Evolutionary conservation across 2,113 vertebrate genomes (phyloP).

Genomic region (Plecturocebus donacophilus): DNA sequence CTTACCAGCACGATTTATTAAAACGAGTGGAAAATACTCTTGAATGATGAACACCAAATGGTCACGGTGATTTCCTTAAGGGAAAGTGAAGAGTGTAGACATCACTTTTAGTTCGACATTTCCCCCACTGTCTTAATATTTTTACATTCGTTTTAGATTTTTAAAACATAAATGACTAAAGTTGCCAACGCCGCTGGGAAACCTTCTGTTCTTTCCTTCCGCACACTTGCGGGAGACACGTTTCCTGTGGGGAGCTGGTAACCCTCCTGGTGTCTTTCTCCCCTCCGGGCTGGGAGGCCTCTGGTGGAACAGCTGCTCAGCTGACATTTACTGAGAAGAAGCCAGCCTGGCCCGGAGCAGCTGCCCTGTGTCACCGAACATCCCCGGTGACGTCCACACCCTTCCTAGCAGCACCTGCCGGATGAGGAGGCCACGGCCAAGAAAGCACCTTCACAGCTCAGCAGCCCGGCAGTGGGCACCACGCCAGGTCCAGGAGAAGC

Average conservation of each 20-base stretch:
- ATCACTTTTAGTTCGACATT: not conserved
- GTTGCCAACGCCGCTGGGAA: not conserved
- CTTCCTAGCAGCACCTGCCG: rapidly evolving
- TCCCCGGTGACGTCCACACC: not conserved
- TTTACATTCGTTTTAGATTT: not conserved
- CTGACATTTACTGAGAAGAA: not conserved
- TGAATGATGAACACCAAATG: not conserved
- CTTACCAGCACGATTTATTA: not conserved
- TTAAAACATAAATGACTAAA: not conserved
- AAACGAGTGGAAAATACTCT: not conserved
- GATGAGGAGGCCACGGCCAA: not conserved
- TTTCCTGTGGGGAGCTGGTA: no score
- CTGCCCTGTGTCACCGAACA: rapidly evolving
- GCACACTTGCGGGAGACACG: rapidly evolving
- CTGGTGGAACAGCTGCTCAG: not conserved
- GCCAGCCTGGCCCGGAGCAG: not conserved
- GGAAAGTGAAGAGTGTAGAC: not conserved
- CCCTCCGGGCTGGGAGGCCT: not conserved
- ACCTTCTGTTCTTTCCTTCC: not conserved
- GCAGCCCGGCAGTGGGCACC: not conserved
- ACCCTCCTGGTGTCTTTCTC: not conserved
- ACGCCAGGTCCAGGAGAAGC: not conserved
- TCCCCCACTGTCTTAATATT: not conserved
- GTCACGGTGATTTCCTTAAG: not conserved
- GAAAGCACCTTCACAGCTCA: not conserved